A percentile compares a stretch with the other conserved stretches of the same genome.
Evolutionary conservation across 2,888 invertebrate genomes (phyloP).

Genomic region (Sarcophaga carnaria): DNA sequence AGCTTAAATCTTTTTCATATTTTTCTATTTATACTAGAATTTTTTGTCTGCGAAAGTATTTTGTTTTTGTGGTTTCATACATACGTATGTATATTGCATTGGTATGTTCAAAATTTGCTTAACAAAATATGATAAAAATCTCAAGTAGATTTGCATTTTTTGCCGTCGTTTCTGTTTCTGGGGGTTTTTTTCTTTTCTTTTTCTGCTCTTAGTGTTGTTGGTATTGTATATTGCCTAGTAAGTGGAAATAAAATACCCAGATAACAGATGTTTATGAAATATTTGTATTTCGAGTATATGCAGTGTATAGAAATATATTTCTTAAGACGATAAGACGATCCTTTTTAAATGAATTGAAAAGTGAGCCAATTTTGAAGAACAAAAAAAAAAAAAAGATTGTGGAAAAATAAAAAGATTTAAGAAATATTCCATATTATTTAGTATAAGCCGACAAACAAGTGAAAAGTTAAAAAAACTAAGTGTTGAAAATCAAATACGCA

Average conservation of each 20-base stretch:
- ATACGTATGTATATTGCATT: slow-evolving; percentile 26
- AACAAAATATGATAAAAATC: slow-evolving; percentile 65
- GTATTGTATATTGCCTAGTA: slow-evolving; percentile 58
- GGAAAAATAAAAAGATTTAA: too few relatives aligned
- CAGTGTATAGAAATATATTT: slow-evolving; percentile 31
- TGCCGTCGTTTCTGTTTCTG: background rate
- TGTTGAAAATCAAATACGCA: too few relatives aligned
- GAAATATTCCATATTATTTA: too few relatives aligned
- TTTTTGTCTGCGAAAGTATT: background rate
- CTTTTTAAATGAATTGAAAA: slow-evolving; percentile 6
- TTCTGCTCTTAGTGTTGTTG: slow-evolving; percentile 23
- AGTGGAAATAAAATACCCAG: slow-evolving; percentile 59
- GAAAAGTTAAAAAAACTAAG: too few relatives aligned
- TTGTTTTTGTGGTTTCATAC: slow-evolving; percentile 41
- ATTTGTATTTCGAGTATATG: slow-evolving; percentile 17
- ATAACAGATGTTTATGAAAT: slow-evolving; percentile 62
- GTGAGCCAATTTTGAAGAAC: slow-evolving; percentile 27
- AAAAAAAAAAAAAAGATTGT: too few relatives aligned
- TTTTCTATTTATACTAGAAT: slow-evolving; percentile 34
- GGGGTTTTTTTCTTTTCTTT: background rate
- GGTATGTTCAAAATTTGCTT: slow-evolving; percentile 57
- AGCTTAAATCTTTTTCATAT: slow-evolving; percentile 13
- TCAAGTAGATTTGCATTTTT: slow-evolving; percentile 60
- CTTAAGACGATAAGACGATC: background rate
- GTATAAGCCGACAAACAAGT: too few relatives aligned